phyloP scores from a whole-genome alignment of 1,140 invertebrate genomes.

The Ceratosolen fusciceps region DNA sequence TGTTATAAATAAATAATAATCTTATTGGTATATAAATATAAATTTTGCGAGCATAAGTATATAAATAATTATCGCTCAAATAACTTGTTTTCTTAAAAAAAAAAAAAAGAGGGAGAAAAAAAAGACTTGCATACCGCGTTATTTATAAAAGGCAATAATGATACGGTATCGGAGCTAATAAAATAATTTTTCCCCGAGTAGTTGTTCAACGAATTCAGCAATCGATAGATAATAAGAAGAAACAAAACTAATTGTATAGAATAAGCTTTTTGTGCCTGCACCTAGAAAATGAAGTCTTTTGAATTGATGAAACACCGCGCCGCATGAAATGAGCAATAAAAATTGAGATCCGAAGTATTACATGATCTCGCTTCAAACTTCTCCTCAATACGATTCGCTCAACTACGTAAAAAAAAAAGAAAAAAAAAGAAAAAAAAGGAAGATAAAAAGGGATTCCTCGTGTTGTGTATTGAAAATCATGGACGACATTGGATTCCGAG shows the following conservation, averaged over 20 bases:
- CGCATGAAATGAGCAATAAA: no score
- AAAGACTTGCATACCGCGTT: constrained; percentile 5
- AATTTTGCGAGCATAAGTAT: background rate
- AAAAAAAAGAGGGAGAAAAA: no score
- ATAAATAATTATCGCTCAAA: background rate
- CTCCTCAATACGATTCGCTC: no score
- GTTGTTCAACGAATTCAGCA: background rate
- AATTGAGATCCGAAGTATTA: no score
- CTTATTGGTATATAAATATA: background rate
- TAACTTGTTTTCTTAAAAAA: constrained; percentile 31
- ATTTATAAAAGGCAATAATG: constrained; percentile 23
- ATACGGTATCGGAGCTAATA: background rate
- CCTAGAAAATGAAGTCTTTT: background rate
- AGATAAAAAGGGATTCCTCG: no score
- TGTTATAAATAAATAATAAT: constrained; percentile 22
- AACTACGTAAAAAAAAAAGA: no score
- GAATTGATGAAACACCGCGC: no score
- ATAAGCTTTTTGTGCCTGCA: background rate
- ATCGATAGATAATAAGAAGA: background rate
- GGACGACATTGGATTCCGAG: no score
- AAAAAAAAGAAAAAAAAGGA: no score
- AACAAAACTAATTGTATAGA: background rate
- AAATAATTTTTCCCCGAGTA: background rate
- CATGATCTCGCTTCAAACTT: no score
- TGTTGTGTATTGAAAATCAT: no score